These are phyloP conservation scores for Syndactyla subalaris DNA, from an alignment of 2,797 vertebrate genomes.

Conservation along the genomic window DNA sequence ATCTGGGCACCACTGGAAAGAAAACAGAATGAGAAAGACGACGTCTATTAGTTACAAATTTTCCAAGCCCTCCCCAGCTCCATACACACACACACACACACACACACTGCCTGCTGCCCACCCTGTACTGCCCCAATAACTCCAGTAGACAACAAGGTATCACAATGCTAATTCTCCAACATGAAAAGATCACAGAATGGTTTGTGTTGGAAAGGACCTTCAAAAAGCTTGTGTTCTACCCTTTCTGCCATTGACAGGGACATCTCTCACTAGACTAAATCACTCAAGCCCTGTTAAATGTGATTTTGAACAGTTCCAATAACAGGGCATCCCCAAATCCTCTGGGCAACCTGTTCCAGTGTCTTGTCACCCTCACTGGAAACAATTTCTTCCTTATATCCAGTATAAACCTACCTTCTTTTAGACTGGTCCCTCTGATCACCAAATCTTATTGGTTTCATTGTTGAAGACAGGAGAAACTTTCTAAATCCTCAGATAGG, in stretches of 20 bases:
- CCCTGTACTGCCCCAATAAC: background rate
- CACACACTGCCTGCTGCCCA: background rate
- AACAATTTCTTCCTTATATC: background rate
- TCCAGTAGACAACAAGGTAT: background rate
- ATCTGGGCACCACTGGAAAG: background rate
- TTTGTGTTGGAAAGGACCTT: background rate
- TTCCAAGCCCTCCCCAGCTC: background rate
- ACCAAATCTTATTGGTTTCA: background rate
- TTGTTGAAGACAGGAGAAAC: background rate
- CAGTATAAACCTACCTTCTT: background rate
- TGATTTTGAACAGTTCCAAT: background rate
- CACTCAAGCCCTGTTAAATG: background rate
- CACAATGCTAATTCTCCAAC: background rate
- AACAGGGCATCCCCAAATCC: background rate
- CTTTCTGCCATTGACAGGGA: background rate
- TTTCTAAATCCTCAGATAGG: background rate
- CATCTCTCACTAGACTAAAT: background rate
- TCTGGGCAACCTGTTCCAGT: background rate
- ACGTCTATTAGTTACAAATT: slow-evolving; percentile 13
- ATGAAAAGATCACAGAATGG: background rate
- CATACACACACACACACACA: too few relatives aligned
- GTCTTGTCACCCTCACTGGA: background rate
- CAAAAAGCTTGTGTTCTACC: background rate
- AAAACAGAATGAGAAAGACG: slow-evolving; percentile 7
- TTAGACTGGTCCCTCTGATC: background rate